Percentiles rank a stretch among this genome's conserved stretches.
Conservation (phyloP, 23 tunicate species). For the Pegea sp. region DNA sequence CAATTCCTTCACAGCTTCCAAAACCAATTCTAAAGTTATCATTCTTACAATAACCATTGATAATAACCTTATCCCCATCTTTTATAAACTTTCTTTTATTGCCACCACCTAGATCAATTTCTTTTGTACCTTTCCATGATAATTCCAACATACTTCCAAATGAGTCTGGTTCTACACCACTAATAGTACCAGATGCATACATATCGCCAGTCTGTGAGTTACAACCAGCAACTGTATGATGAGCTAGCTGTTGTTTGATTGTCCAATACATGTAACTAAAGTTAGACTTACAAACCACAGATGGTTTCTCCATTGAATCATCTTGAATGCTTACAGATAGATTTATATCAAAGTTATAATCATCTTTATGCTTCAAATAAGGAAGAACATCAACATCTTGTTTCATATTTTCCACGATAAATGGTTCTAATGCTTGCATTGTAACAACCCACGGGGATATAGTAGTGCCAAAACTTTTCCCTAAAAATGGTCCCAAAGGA, state of each 20-base stretch:
- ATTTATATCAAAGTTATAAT: constrained; percentile 77
- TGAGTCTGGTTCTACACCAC: constrained; percentile 23
- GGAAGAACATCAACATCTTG: constrained; percentile 63
- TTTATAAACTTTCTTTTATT: constrained; percentile 67
- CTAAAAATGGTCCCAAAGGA: constrained; percentile 97
- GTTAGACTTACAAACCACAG: constrained; percentile 54
- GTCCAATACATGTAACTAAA: constrained; percentile 99
- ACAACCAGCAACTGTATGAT: constrained; percentile 97
- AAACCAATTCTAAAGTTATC: constrained; percentile 74
- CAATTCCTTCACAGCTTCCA: constrained; percentile 85
- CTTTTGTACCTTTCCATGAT: constrained; percentile 94
- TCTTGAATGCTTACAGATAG: constrained; percentile 78
- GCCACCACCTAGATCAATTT: constrained; percentile 53
- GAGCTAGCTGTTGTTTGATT: constrained; percentile 98
- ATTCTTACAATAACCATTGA: constrained; percentile 59
- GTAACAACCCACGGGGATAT: constrained; percentile 99
- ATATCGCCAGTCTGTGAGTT: constrained; percentile 91
- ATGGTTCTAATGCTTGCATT: constrained; percentile 93
- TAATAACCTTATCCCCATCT: constrained; percentile 86
- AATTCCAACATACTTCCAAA: constrained; percentile 93
- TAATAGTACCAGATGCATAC: constrained; percentile 95
- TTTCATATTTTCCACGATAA: constrained; percentile 39
- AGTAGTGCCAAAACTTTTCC: constrained; percentile 91
- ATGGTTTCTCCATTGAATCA: constrained; percentile 33
- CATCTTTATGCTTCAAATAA: constrained; percentile 67